phyloP scores from a whole-genome alignment of 2,113 vertebrate genomes.

The Xiphophorus hellerii region DNA sequence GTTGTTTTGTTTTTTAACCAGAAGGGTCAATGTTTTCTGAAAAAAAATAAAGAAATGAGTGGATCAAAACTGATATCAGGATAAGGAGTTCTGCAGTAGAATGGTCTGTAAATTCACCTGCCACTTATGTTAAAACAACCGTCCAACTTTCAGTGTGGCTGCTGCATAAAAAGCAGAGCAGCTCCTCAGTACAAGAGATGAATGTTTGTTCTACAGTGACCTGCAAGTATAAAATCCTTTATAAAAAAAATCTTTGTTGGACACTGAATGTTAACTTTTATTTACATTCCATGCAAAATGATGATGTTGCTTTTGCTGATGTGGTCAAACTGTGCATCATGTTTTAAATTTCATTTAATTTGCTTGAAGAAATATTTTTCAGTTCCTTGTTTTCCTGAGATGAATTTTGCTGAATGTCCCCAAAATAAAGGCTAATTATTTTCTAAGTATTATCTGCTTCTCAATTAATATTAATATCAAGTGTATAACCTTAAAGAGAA shows the following conservation, averaged over 20 bases:
- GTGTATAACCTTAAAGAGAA: too few relatives aligned
- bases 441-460: not conserved
- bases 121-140: not conserved
- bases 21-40: not conserved
- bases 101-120: not conserved
- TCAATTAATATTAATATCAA: not conserved
- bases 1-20: slow-evolving; percentile 9
- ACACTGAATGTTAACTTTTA: not conserved
- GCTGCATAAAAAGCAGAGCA: not conserved
- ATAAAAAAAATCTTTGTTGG: not conserved
- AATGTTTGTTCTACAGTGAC: not conserved
- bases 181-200: not conserved
- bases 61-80: not conserved
- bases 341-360: not conserved
- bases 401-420: not conserved
- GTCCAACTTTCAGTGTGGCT: not conserved
- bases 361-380: not conserved
- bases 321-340: not conserved
- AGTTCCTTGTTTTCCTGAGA: not conserved
- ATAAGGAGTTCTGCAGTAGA: not conserved
- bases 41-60: not conserved
- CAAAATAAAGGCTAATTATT: not conserved
- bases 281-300: not conserved
- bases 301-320: not conserved
- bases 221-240: not conserved